Conservation (phyloP, 1,140 invertebrate species). For the Temnothorax curvispinosus region DNA sequence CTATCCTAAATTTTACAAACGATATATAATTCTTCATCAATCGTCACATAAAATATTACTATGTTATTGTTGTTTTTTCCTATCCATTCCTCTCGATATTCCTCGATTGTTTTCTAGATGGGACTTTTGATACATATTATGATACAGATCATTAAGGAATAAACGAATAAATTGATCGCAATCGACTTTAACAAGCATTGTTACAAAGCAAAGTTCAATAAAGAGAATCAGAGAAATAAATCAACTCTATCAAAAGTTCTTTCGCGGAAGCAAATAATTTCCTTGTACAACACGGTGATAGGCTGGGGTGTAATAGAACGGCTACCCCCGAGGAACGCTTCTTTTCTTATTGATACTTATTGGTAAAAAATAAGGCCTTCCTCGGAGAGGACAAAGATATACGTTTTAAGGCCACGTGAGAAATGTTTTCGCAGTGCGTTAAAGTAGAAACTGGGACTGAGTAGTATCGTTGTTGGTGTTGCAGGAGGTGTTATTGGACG, state of each 20-base stretch:
- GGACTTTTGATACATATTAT: slow-evolving; percentile 4
- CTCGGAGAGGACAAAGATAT: slow-evolving; percentile 18
- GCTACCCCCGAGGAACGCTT: slow-evolving; percentile 38
- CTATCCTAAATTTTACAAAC: slow-evolving; percentile 33
- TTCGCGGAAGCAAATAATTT: not conserved
- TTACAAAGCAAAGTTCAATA: not conserved
- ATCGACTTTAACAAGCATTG: not conserved
- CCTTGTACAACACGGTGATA: not conserved
- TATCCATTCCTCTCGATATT: not conserved
- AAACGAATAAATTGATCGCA: slow-evolving; percentile 1
- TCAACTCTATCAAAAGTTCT: slow-evolving; percentile 29
- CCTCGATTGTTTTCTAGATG: not conserved
- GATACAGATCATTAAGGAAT: not conserved
- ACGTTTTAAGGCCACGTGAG: slow-evolving; percentile 37
- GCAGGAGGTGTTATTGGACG: slow-evolving; percentile 86
- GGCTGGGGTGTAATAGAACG: not conserved
- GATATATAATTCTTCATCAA: not conserved
- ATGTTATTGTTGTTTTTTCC: slow-evolving; percentile 1
- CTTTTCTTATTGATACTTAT: slow-evolving; percentile 4
- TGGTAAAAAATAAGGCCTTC: slow-evolving; percentile 34
- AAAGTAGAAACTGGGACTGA: slow-evolving; percentile 82
- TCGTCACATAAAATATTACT: slow-evolving; percentile 25
- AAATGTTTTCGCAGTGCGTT: slow-evolving; percentile 48
- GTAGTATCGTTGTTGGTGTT: slow-evolving; percentile 86
- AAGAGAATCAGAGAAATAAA: not conserved